These are phyloP conservation scores for Telmatochromis brichardi DNA, from an alignment of 2,113 vertebrate genomes.

Conservation along the genomic window DNA sequence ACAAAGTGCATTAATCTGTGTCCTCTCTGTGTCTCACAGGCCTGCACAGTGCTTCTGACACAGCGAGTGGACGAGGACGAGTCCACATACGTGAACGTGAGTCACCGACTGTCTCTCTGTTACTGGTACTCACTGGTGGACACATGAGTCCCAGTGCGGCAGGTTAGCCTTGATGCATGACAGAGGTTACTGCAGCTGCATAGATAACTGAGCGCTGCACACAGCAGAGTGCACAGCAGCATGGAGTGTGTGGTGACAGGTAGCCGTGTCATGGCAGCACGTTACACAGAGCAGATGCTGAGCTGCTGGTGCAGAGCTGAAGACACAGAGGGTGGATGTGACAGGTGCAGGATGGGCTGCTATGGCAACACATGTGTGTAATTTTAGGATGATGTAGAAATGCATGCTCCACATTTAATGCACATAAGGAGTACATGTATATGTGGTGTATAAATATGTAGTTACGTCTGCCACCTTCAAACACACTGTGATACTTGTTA, in stretches of 20 bases:
- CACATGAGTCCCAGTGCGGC: background rate
- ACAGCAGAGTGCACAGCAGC: background rate
- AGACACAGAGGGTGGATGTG: background rate
- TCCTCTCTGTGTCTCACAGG: conserved; percentile 16
- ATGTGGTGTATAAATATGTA: background rate
- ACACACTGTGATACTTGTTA: accelerated
- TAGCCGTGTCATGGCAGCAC: background rate
- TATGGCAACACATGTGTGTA: background rate
- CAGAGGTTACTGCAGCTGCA: background rate
- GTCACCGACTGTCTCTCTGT: background rate
- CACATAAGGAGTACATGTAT: background rate
- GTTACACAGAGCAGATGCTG: background rate
- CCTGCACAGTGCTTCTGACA: background rate
- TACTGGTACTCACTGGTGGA: background rate
- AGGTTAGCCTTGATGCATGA: background rate
- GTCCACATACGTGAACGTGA: background rate
- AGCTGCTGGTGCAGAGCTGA: background rate
- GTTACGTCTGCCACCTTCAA: background rate
- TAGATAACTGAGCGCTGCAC: background rate
- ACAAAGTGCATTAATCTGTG: background rate
- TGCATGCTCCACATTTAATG: background rate
- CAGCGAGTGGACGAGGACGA: background rate
- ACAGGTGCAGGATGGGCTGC: background rate
- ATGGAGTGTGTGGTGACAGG: background rate
- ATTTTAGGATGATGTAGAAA: background rate